Evolutionary conservation across 2,888 invertebrate genomes (phyloP).

Genomic region (Macrophya annulata): DNA sequence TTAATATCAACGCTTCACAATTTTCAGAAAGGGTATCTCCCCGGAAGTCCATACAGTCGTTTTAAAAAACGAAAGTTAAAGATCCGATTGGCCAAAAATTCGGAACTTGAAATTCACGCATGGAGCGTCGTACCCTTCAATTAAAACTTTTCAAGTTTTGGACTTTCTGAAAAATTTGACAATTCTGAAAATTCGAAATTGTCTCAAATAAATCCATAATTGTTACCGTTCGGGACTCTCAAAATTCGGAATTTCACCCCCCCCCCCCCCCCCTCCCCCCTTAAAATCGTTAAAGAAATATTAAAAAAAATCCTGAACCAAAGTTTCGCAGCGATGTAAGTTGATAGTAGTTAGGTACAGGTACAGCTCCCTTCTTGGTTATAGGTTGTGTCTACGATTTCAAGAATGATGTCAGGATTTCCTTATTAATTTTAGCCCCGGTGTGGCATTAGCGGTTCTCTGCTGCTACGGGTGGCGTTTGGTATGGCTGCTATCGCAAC

Average conservation of each 20-base stretch:
- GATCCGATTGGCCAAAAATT: too few species aligned
- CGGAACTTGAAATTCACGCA: too few species aligned
- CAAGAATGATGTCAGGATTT: conserved; percentile 38
- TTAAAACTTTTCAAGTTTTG: too few species aligned
- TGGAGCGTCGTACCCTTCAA: too few species aligned
- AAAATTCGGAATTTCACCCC: too few species aligned
- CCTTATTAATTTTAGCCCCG: conserved; percentile 46
- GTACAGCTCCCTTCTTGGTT: not conserved
- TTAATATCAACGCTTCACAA: too few species aligned
- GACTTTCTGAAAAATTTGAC: too few species aligned
- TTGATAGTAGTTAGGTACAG: not conserved
- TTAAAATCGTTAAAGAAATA: not conserved
- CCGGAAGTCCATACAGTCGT: not conserved
- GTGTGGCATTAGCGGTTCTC: conserved; percentile 36
- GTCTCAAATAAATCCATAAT: too few species aligned
- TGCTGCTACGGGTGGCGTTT: conserved; percentile 13
- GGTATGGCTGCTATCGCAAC: conserved; percentile 39
- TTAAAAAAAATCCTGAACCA: not conserved
- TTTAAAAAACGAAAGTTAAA: too few species aligned
- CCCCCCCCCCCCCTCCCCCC: too few species aligned
- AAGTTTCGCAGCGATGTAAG: not conserved
- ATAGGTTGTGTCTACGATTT: conserved; percentile 20
- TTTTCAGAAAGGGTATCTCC: not conserved
- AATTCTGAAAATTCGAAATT: too few species aligned
- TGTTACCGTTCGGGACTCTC: too few species aligned